These are phyloP conservation scores for Recurvirostra avosetta DNA, from an alignment of 2,113 vertebrate species.

Conservation along the genomic window DNA sequence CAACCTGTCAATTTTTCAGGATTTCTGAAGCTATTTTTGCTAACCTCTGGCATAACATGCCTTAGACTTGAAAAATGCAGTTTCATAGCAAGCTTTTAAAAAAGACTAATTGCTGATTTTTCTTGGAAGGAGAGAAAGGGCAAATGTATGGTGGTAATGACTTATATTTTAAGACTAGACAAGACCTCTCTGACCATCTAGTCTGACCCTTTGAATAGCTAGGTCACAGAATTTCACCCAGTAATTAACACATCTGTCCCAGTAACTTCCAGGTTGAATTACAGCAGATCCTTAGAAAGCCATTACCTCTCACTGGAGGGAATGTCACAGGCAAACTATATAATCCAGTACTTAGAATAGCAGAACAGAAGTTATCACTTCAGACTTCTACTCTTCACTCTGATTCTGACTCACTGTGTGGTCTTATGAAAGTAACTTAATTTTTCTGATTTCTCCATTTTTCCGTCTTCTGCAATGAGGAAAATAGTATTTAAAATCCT, in stretches of 20 bases:
- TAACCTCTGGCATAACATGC: slow-evolving; percentile 60
- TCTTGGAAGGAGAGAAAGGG: not conserved
- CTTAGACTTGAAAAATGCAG: slow-evolving; percentile 48
- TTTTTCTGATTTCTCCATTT: slow-evolving; percentile 47
- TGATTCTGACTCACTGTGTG: slow-evolving; percentile 14
- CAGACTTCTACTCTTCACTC: not conserved
- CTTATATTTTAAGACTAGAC: slow-evolving; percentile 10
- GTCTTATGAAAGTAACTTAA: slow-evolving; percentile 24
- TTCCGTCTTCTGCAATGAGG: not conserved
- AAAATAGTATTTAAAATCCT: slow-evolving; percentile 38
- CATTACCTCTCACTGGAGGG: not conserved
- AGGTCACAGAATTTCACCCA: slow-evolving; percentile 41
- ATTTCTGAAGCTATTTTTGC: slow-evolving; percentile 49
- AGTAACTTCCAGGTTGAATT: slow-evolving; percentile 44
- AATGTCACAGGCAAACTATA: slow-evolving; percentile 24
- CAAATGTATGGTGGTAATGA: not conserved
- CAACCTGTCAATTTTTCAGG: slow-evolving; percentile 49
- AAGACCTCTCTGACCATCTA: slow-evolving; percentile 10
- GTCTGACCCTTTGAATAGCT: slow-evolving; percentile 23
- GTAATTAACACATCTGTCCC: slow-evolving; percentile 21
- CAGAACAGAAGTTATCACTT: slow-evolving; percentile 2
- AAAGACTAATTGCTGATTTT: slow-evolving; percentile 26
- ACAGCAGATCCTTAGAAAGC: not conserved
- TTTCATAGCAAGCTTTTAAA: slow-evolving; percentile 33
- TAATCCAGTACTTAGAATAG: not conserved